Evolutionary conservation across 2,888 invertebrate species (phyloP), one percentile per base, ranked within the genome.

Genomic region (Catotricha subobsoleta): DNA sequence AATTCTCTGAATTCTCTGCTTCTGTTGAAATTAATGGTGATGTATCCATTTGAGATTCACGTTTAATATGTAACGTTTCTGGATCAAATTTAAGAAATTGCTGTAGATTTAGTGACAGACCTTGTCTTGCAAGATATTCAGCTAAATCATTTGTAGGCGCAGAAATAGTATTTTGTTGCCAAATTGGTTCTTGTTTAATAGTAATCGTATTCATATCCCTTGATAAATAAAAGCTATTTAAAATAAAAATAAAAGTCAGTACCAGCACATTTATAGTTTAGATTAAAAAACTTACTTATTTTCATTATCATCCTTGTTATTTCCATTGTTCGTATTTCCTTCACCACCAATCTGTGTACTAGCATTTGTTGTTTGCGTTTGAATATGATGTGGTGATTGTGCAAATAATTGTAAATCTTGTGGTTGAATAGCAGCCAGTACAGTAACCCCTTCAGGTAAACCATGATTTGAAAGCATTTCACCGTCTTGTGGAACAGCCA

Each of bases 371-470:
- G 44, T 59, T 58, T 51, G 1, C 53, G 63, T 50, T 60, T 66
- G 55, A 60, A 66, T 27, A 35, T 46, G 38, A 5, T 18, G 31
- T 23, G 23, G 51, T 8, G 51, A 50, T 33, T 57, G 50, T 30
- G 62, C 62, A 58, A 74, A 61, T 18, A 79, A 54, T 51, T 78
- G 79, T 55, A 80, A 68, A 49, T 80, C 79, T 50, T 76, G 78
- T 0, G 80, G 79, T 52, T 67, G 67, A 42, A 80, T 57, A 9
- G 76, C 70, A 1, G 78, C 70, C 18, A 80, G 67, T 20, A 80
- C 71, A 39, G 78, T 79, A 49, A 80, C 62, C 63, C 69, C 68
- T 56, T 70, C 69, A 3, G 68, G 60, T 42, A 69, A 52, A 0
- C 62, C 52, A 47, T 51, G 49, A 50, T 66, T 67, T 54, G 71